A percentile compares a stretch with the other conserved stretches of the same genome.
Evolutionary conservation across 2,888 invertebrate genomes (phyloP).

Genomic region (Daptonema setosum): DNA sequence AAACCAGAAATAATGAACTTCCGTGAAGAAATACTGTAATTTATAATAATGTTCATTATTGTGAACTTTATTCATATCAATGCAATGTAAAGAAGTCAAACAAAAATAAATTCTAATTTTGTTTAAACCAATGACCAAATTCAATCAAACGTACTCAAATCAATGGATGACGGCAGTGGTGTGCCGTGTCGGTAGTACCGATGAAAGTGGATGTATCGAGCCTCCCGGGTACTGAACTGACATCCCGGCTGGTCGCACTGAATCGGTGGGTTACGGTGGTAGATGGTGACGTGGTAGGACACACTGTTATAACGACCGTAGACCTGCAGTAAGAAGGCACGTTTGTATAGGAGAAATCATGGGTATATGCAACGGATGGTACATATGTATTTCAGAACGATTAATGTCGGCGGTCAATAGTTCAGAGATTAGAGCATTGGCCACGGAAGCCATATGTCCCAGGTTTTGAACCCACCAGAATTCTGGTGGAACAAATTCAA

Average conservation of each 20-base stretch:
- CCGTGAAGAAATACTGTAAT: background rate
- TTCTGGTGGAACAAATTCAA: too few species aligned
- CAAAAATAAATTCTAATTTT: too few species aligned
- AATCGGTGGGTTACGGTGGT: conserved; percentile 27
- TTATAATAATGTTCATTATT: background rate
- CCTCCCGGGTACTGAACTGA: conserved; percentile 23
- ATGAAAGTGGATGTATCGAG: conserved; percentile 27
- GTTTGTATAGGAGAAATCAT: too few species aligned
- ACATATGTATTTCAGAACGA: too few species aligned
- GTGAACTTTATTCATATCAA: background rate
- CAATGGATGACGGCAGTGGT: conserved; percentile 23
- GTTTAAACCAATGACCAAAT: too few species aligned
- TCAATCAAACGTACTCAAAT: conserved; percentile 15
- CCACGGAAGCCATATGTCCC: too few species aligned
- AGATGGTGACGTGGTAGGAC: conserved; percentile 26
- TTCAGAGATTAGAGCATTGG: too few species aligned
- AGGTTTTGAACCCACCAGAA: too few species aligned
- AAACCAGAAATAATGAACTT: background rate
- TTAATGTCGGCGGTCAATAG: too few species aligned
- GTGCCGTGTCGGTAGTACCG: conserved; percentile 25
- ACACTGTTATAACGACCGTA: conserved; percentile 27
- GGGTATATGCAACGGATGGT: too few species aligned
- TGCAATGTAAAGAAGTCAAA: too few species aligned
- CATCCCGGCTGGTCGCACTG: conserved; percentile 23
- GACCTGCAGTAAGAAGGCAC: too few species aligned